Evolutionary conservation across 2,797 vertebrate species (phyloP), one percentile per base, ranked within the genome.

Genomic region (Discoglossus pictus): DNA sequence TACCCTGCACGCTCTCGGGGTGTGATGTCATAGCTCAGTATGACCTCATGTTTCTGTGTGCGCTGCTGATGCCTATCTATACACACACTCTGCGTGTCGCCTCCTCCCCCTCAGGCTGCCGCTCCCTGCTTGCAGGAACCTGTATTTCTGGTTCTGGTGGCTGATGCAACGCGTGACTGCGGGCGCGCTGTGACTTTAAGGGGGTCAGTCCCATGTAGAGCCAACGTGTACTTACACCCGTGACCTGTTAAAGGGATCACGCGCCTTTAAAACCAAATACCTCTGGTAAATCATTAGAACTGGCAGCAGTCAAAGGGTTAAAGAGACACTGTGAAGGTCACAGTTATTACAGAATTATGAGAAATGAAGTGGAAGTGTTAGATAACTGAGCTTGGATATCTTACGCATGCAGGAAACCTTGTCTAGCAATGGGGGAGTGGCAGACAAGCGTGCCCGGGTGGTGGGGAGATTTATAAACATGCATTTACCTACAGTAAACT

Each of bases 141-240:
- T 61, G 64, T 51, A 36, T 62, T 68, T 56, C 59, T 50, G 52
- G 59, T 61, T 66, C 47, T 43, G 31, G 87, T 92, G 50, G 89
- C 92, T 72, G 92, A 93, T 84, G 91, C 90, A 20, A 78, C 92
- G 77, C 88, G 90, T 79, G 87, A 91, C 44, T 24, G 20, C 12
- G 15, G 17, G 11, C 24, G 24, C 13, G 18, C 1, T 35, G 47
- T 61, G 9, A 20, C n/a, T n/a, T n/a, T 47, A 25, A 6, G 23
- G 34, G 21, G 38, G 34, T 16, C 48, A 34, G 40, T 54, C 44
- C 25, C 24, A 40, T 23, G 15, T 18, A 60, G 23, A 12, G 20
- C 16, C 18, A 23, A 15, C 34, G 43, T 43, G 11, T 43, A 42
- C 10, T 47, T 15, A 20, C 17, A 20, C 11, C 51, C 25, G 20